phyloP scores from a whole-genome alignment of 2,888 invertebrate species.

The Synanthedon myopaeformis region DNA sequence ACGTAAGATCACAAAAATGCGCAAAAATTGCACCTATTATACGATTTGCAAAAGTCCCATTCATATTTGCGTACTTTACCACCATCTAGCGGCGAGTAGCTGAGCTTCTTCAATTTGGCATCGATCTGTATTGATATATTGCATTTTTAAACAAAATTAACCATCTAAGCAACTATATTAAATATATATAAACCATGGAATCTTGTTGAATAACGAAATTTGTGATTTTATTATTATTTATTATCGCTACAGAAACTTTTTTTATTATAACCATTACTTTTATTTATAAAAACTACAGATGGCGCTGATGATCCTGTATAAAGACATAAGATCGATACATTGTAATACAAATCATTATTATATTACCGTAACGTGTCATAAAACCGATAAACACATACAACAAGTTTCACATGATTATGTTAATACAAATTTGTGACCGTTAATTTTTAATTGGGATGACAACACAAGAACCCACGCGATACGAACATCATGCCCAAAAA shows the following conservation, averaged over 20 bases:
- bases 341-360: too few relatives aligned
- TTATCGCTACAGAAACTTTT: too few relatives aligned
- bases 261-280: too few relatives aligned
- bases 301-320: too few relatives aligned
- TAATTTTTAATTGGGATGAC: neutral
- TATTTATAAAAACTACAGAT: too few relatives aligned
- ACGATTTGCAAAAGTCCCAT: too few relatives aligned
- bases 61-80: neutral
- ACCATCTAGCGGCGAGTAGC: constrained; percentile 59
- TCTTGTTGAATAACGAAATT: neutral
- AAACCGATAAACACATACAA: neutral
- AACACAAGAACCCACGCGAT: neutral
- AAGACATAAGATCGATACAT: too few relatives aligned
- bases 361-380: too few relatives aligned
- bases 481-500: neutral
- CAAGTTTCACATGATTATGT: neutral
- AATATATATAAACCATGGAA: neutral
- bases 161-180: neutral
- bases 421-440: neutral
- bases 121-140: neutral
- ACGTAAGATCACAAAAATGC: too few relatives aligned
- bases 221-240: neutral
- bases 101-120: constrained; percentile 8
- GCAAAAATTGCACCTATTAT: too few relatives aligned
- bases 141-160: neutral